These are phyloP conservation scores for Brachystomella parvula DNA, from an alignment of 1,140 invertebrate genomes.

Conservation along the genomic window DNA sequence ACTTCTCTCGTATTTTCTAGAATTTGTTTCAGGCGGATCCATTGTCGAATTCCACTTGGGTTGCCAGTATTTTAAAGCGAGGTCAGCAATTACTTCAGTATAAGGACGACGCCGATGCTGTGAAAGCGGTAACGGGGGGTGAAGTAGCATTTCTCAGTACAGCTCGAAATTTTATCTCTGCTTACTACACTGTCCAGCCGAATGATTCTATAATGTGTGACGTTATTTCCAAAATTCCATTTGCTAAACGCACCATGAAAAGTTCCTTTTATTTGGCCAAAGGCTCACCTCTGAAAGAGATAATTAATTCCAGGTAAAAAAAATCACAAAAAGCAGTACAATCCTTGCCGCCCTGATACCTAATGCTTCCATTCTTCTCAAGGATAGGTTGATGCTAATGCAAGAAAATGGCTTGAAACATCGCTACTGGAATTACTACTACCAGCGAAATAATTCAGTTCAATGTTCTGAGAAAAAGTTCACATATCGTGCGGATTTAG, in stretches of 20 bases:
- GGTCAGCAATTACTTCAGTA: no score
- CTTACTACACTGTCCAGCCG: neutral
- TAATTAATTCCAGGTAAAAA: neutral
- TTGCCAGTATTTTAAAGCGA: no score
- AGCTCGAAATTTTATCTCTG: neutral
- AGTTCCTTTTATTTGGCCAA: neutral
- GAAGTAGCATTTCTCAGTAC: neutral
- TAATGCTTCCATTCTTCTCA: no score
- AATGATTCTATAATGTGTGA: constrained; percentile 1
- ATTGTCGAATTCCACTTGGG: no score
- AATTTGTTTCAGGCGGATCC: no score
- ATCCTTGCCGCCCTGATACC: no score
- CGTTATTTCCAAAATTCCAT: neutral
- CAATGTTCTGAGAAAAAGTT: neutral
- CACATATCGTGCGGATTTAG: neutral
- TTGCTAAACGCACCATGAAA: neutral
- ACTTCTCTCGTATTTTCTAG: no score
- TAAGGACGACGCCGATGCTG: neutral
- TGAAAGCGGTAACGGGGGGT: neutral
- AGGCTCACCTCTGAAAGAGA: neutral
- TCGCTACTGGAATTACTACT: constrained; percentile 1
- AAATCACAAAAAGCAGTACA: no score
- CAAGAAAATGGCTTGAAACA: neutral
- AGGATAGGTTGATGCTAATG: neutral
- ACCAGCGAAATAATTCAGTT: constrained; percentile 1